Conservation (phyloP, 1,140 invertebrate species). For the Trichonephila clavata region DNA sequence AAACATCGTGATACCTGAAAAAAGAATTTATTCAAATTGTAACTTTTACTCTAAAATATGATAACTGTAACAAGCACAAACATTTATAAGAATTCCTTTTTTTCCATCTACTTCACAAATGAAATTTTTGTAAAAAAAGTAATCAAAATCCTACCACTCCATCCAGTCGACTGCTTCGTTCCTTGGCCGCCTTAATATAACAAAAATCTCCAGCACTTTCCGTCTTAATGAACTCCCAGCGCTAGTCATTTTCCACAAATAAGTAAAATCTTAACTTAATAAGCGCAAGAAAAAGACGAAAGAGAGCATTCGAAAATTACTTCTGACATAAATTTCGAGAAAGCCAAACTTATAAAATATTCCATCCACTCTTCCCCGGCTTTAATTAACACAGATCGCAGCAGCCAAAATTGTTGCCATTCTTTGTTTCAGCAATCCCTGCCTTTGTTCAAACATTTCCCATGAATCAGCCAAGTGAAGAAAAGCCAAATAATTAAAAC, state of each 20-base stretch:
- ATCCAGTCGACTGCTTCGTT: background rate
- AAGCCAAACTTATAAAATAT: background rate
- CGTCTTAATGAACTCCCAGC: background rate
- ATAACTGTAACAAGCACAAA: no score
- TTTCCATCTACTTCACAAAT: no score
- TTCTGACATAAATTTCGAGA: background rate
- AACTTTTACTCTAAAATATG: no score
- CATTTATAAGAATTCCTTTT: no score
- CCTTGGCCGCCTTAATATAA: background rate
- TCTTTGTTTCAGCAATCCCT: background rate
- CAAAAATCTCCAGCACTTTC: background rate
- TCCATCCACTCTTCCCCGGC: background rate
- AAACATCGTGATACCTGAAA: no score
- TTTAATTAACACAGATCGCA: conserved; percentile 2
- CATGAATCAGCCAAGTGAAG: background rate
- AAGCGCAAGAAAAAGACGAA: background rate
- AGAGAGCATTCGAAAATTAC: background rate
- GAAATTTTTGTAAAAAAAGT: no score
- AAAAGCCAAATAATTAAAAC: conserved; percentile 61
- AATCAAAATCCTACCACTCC: no score
- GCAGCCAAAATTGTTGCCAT: background rate
- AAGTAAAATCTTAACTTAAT: background rate
- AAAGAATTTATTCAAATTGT: no score
- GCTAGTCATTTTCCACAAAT: no score
- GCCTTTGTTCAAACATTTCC: background rate